Conservation (phyloP, 2,888 invertebrate species). For the Branchellion lobata region DNA sequence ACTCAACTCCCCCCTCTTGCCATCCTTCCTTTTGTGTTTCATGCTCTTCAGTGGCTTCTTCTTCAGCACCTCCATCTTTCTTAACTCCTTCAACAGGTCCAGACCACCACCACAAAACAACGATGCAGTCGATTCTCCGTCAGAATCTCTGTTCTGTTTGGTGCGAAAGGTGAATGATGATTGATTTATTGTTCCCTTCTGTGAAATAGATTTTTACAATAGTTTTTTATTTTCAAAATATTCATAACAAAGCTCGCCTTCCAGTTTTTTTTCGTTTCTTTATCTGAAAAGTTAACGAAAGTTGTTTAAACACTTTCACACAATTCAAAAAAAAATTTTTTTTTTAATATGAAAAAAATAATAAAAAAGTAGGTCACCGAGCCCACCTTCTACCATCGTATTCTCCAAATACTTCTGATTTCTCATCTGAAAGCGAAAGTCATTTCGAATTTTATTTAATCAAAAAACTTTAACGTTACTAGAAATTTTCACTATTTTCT, state of each 20-base stretch:
- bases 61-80: slow-evolving; percentile 13
- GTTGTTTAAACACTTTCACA: too few species aligned
- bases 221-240: too few species aligned
- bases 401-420: slow-evolving; percentile 10
- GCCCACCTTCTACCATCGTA: neutral
- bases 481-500: too few species aligned
- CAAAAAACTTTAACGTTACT: too few species aligned
- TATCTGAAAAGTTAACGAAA: too few species aligned
- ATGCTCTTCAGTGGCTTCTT: neutral
- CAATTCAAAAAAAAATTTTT: too few species aligned
- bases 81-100: slow-evolving; percentile 1
- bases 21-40: neutral
- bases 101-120: slow-evolving; percentile 15
- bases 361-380: too few species aligned
- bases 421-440: neutral
- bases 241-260: too few species aligned
- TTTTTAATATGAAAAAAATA: too few species aligned
- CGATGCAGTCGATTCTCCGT: slow-evolving; percentile 2
- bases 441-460: neutral
- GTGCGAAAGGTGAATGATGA: too few species aligned
- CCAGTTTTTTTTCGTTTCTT: too few species aligned
- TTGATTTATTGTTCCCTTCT: too few species aligned
- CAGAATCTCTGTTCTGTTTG: neutral
- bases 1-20: neutral
- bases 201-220: neutral